A percentile compares a stretch with the other conserved stretches of the same genome.
Evolutionary conservation across 1,140 invertebrate genomes (phyloP).

Genomic region (Trigoniulus corallinus): DNA sequence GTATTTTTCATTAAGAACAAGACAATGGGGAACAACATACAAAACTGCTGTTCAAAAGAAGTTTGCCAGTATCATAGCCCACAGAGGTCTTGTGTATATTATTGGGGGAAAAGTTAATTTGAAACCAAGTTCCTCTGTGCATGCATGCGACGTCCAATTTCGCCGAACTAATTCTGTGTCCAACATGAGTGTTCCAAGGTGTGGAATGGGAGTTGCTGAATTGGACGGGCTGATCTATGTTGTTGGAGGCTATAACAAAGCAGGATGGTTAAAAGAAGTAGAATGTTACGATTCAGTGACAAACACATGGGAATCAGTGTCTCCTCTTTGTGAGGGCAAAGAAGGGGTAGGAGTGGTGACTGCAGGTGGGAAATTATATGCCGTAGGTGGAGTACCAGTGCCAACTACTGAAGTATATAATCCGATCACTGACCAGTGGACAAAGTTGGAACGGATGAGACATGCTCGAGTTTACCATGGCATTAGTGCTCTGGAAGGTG

Average conservation of each 20-base stretch:
- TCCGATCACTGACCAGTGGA: conserved; percentile 6
- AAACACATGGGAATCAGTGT: not conserved
- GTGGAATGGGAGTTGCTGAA: not conserved
- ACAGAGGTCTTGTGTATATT: not conserved
- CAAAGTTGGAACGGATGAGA: not conserved
- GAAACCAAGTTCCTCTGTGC: not conserved
- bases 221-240: not conserved
- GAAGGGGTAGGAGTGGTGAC: not conserved
- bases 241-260: conserved; percentile 3
- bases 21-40: not conserved
- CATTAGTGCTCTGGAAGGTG: not conserved
- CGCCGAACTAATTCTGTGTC: not conserved
- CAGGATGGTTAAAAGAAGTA: conserved; percentile 3
- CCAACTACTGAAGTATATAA: conserved; percentile 1
- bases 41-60: not conserved
- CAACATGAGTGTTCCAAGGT: not conserved
- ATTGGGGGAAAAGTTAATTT: not conserved
- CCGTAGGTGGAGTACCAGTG: conserved; percentile 1
- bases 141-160: not conserved
- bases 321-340: conserved; percentile 1
- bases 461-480: conserved; percentile 1
- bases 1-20: not conserved
- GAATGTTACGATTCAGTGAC: not conserved
- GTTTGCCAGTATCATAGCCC: not conserved
- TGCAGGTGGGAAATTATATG: not conserved